A percentile compares a stretch with the other conserved stretches of the same genome.
Conservation (phyloP, 1,140 invertebrate genomes). For the Papilio xuthus region DNA sequence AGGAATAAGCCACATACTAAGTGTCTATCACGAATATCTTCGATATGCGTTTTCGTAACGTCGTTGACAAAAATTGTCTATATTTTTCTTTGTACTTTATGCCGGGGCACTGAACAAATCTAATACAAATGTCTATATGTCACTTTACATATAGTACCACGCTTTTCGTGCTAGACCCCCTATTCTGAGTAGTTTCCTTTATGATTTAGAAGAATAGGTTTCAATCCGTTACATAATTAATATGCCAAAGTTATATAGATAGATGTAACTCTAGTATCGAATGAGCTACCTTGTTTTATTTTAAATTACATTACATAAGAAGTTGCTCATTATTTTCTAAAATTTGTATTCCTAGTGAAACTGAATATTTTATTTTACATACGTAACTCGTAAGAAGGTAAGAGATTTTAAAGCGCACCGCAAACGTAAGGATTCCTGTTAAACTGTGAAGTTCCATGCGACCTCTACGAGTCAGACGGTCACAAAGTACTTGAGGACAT, state of each 20-base stretch:
- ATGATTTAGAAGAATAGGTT: too few relatives aligned
- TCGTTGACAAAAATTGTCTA: too few relatives aligned
- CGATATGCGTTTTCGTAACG: not conserved
- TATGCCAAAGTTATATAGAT: not conserved
- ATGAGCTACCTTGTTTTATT: too few relatives aligned
- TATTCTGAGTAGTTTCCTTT: too few relatives aligned
- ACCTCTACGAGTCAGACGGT: constrained; percentile 12
- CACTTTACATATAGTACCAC: too few relatives aligned
- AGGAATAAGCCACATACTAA: not conserved
- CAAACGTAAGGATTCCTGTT: not conserved
- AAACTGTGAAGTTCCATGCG: constrained; percentile 3
- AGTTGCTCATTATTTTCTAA: not conserved
- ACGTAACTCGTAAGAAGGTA: not conserved
- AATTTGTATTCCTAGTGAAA: not conserved
- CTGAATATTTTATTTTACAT: not conserved
- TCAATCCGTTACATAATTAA: too few relatives aligned
- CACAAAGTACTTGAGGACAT: constrained; percentile 15
- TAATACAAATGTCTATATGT: too few relatives aligned
- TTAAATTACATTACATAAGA: not conserved
- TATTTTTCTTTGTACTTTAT: too few relatives aligned
- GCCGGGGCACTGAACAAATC: too few relatives aligned
- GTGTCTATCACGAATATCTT: not conserved
- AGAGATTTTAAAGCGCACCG: not conserved
- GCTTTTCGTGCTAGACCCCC: too few relatives aligned
- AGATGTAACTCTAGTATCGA: not conserved